Percentiles rank a stretch among this genome's conserved stretches.
Conservation (phyloP, 2,113 vertebrate genomes). For the Plecotus auritus region DNA sequence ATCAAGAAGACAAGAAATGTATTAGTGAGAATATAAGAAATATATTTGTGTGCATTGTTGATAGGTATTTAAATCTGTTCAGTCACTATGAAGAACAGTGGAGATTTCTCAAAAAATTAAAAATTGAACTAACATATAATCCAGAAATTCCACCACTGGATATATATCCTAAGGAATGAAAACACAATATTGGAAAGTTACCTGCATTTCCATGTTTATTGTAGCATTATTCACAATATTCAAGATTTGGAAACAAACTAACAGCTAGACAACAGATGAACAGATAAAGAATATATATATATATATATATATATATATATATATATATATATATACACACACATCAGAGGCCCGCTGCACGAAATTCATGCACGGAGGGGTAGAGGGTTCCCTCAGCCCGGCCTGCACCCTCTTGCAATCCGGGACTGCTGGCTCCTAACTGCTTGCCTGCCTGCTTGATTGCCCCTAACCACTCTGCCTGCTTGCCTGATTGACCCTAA, state of each 20-base stretch:
- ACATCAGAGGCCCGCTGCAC: too few species aligned
- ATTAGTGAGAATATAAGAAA: background rate
- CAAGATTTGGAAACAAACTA: background rate
- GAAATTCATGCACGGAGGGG: too few species aligned
- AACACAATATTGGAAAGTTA: background rate
- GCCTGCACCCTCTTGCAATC: too few species aligned
- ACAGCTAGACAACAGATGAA: background rate
- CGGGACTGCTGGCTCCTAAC: too few species aligned
- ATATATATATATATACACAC: background rate
- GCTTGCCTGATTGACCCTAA: too few species aligned
- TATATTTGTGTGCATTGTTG: background rate
- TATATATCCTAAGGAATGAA: background rate
- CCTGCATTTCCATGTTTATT: background rate
- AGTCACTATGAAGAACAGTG: background rate
- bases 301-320: background rate
- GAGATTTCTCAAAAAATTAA: background rate
- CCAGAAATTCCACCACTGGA: background rate
- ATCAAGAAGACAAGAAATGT: background rate
- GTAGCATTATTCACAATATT: background rate
- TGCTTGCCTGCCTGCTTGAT: too few species aligned
- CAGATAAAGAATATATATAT: background rate
- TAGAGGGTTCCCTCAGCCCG: too few species aligned
- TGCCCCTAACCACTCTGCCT: too few species aligned
- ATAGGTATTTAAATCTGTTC: background rate
- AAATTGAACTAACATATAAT: background rate